These are phyloP conservation scores for Montipora efflorescens DNA, from an alignment of 64 coral and sea anemone species.

Conservation along the genomic window DNA sequence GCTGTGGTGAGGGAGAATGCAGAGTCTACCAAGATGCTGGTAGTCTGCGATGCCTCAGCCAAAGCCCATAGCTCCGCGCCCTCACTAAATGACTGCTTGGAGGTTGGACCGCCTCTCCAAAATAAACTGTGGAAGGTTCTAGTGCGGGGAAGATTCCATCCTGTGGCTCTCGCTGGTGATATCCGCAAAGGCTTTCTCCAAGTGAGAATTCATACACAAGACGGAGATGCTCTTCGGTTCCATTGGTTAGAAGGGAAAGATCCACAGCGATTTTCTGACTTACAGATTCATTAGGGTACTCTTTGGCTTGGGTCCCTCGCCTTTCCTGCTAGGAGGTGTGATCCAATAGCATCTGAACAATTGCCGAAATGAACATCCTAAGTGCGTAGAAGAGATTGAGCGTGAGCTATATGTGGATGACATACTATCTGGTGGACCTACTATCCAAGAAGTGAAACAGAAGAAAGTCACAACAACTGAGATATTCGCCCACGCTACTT, in stretches of 20 bases:
- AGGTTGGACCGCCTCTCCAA: slow-evolving; percentile 64
- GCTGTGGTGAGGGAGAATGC: slow-evolving; percentile 55
- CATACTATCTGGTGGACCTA: slow-evolving; percentile 41
- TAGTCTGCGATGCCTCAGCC: slow-evolving; percentile 58
- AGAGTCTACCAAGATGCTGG: slow-evolving; percentile 43
- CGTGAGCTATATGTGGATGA: slow-evolving; percentile 70
- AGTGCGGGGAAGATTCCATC: slow-evolving; percentile 12
- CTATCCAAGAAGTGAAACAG: slow-evolving; percentile 13
- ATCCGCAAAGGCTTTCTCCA: slow-evolving; percentile 8
- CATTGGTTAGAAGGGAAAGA: slow-evolving; percentile 14
- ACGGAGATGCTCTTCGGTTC: neutral
- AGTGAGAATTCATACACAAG: slow-evolving; percentile 9
- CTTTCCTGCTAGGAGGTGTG: neutral
- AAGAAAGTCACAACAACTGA: slow-evolving; percentile 21
- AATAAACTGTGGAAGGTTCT: slow-evolving; percentile 28
- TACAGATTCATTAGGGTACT: slow-evolving; percentile 2
- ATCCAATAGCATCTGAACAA: neutral
- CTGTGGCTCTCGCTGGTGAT: slow-evolving; percentile 20
- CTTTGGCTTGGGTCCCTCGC: neutral
- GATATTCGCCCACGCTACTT: slow-evolving; percentile 12
- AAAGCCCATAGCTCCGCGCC: neutral
- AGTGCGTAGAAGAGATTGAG: neutral
- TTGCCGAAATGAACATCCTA: neutral
- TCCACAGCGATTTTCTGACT: neutral
- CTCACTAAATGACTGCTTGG: slow-evolving; percentile 64